phyloP scores from a whole-genome alignment of 2,888 invertebrate genomes.

The Drosophila kambysellisi region DNA sequence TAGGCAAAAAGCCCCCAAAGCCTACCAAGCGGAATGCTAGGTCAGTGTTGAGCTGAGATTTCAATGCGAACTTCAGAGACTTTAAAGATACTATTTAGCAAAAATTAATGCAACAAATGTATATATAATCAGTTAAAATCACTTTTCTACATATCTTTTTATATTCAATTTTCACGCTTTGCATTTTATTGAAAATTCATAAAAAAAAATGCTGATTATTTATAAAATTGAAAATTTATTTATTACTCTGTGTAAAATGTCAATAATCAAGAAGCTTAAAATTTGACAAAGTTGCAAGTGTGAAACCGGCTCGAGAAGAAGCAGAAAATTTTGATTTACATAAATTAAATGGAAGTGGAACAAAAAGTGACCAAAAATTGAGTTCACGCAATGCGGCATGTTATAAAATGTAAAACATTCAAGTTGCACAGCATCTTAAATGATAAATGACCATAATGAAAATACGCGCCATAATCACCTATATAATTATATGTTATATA shows the following conservation, averaged over 20 bases:
- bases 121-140: background rate
- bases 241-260: slow-evolving; percentile 40
- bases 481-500: slow-evolving; percentile 53
- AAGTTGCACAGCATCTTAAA: slow-evolving; percentile 53
- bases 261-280: slow-evolving; percentile 53
- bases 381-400: slow-evolving; percentile 62
- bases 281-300: slow-evolving; percentile 61
- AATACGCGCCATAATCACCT: slow-evolving; percentile 56
- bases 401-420: slow-evolving; percentile 71
- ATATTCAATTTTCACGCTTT: background rate
- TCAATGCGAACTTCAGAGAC: background rate
- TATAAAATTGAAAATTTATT: slow-evolving; percentile 11
- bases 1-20: slow-evolving; percentile 3
- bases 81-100: background rate
- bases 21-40: slow-evolving; percentile 43
- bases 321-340: slow-evolving; percentile 40
- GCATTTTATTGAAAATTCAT: background rate
- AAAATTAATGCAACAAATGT: background rate
- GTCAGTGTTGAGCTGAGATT: slow-evolving; percentile 23
- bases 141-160: background rate
- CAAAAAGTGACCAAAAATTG: slow-evolving; percentile 13
- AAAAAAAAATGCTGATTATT: background rate
- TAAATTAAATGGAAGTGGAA: slow-evolving; percentile 53
- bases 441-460: slow-evolving; percentile 63
- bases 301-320: slow-evolving; percentile 45